Base-by-base conservation (phyloP, 64 coral and sea anemone genomes). In the Porites lutea region DNA sequence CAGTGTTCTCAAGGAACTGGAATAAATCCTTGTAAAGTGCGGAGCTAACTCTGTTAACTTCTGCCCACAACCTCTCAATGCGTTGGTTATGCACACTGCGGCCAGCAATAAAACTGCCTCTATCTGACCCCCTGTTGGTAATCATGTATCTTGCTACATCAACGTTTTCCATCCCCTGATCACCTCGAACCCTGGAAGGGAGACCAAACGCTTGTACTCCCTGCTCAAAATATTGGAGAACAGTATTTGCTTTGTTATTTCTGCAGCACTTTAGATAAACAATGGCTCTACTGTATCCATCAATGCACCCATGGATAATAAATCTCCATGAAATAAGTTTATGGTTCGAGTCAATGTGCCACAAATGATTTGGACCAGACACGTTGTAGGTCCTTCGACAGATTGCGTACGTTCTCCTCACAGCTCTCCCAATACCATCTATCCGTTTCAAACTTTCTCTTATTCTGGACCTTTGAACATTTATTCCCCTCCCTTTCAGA, bases 91-190 rank as follows among this genome's bases (percentile, higher is more conserved):
- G 79, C 7, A 82, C 89, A 74, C 89, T 91, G 47, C 50, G 54
- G 37, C 65, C 89, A 59, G 64, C 77, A 15, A 91, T 91, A 22
- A 77, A 76, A 48, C 87, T 89, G 15, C 87, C 87, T 63, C 87
- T 16, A 15, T 75, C 59, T 9, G 48, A 59, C 15, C 74, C 89
- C 50, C 49, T 44, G 43, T 77, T 63, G 18, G 48, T 52, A 54
- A 91, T 66, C 89, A 91, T 91, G 45, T 82, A 91, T 16, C 65
- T 55, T 55, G 89, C 78, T 37, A 82, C 77, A 79, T 82, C 89
- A 52, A 91, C 60, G 74, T 82, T 91, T 53, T 91, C 79, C 62
- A 81, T 75, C 49, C 78, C 89, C 52, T 82, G 89, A 55, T 91
- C 89, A 70, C 53, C 48, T 20, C 77, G 60, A 67, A 51, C 77